These are phyloP conservation scores for Epinephelus moara DNA, from an alignment of 2,113 vertebrate genomes.

Conservation along the genomic window DNA sequence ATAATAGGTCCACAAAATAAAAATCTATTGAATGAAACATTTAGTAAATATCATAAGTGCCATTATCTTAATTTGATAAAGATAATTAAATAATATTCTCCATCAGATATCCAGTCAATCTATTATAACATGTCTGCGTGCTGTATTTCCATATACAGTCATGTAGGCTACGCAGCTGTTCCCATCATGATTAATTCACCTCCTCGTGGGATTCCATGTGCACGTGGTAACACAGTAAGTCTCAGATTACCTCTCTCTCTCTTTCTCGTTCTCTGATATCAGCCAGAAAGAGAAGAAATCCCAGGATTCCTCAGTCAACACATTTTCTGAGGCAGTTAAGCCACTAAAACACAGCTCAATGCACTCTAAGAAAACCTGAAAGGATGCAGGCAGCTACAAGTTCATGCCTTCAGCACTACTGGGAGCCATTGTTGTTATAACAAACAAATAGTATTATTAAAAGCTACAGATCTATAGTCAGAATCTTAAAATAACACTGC, in stretches of 20 bases:
- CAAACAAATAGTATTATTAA: background rate
- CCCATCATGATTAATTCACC: conserved; percentile 50
- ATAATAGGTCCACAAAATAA: background rate
- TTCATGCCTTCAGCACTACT: background rate
- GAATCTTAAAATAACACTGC: too few relatives aligned
- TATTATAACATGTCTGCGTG: background rate
- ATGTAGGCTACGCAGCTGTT: background rate
- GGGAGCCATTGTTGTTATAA: background rate
- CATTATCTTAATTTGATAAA: background rate
- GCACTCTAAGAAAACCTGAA: background rate
- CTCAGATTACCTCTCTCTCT: conserved; percentile 24
- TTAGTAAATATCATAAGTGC: background rate
- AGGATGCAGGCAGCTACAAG: background rate
- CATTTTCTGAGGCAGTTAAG: background rate
- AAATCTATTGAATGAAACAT: background rate
- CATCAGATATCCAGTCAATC: background rate
- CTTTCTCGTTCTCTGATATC: conserved; percentile 12
- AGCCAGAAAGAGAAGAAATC: background rate
- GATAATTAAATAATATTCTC: background rate
- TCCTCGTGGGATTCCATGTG: background rate
- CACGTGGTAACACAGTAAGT: conserved; percentile 6
- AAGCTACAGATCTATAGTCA: background rate
- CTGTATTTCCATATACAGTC: background rate
- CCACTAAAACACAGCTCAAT: background rate
- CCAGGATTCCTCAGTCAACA: background rate